A percentile compares a stretch with the other conserved stretches of the same genome.
phyloP scores from a whole-genome alignment of 2,113 vertebrate genomes.

The Channa maculata region DNA sequence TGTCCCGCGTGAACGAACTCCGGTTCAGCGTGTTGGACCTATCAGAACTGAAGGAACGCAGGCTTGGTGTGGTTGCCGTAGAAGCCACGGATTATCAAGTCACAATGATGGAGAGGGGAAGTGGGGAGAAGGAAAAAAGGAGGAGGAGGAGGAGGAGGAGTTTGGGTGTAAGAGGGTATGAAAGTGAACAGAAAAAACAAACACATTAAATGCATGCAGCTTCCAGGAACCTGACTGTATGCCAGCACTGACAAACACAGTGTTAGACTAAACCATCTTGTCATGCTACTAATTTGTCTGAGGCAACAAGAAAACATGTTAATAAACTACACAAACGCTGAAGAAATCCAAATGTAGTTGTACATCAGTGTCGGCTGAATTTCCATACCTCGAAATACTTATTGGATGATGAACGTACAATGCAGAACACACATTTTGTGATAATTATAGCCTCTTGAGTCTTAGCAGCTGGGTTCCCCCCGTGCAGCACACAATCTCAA shows the following conservation, averaged over 20 bases:
- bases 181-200: slow-evolving; percentile 87
- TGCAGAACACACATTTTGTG: not conserved
- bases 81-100: slow-evolving; percentile 71
- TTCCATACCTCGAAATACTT: too few relatives aligned
- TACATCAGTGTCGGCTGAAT: too few relatives aligned
- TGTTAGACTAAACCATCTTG: not conserved
- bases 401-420: too few relatives aligned
- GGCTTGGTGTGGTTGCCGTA: slow-evolving; percentile 86
- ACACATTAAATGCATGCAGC: slow-evolving; percentile 95
- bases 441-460: too few relatives aligned
- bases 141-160: slow-evolving; percentile 1
- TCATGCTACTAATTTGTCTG: not conserved
- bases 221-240: slow-evolving; percentile 88
- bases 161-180: slow-evolving; percentile 75
- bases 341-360: too few relatives aligned
- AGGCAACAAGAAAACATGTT: not conserved
- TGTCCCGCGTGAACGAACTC: slow-evolving; percentile 96
- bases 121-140: slow-evolving; percentile 22
- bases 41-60: slow-evolving; percentile 99
- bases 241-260: slow-evolving; percentile 42
- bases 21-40: slow-evolving; percentile 99
- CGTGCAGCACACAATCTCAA: too few relatives aligned
- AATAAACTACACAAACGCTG: not conserved
- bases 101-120: slow-evolving; percentile 55
- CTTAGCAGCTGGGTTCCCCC: too few relatives aligned